These are phyloP conservation scores for Anableps anableps DNA, from an alignment of 2,797 vertebrate species.

Conservation along the genomic window DNA sequence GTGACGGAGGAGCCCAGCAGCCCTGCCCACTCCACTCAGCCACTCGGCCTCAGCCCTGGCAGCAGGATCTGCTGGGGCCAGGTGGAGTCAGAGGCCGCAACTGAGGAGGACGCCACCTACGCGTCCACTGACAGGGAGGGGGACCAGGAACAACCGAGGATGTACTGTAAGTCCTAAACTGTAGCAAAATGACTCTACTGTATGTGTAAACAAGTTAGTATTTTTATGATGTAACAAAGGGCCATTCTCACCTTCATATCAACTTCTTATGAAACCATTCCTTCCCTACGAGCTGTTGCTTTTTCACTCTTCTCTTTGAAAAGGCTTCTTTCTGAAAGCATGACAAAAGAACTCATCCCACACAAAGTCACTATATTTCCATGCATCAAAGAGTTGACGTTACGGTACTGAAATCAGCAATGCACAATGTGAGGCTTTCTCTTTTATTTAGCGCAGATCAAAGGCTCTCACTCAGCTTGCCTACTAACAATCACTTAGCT, in stretches of 20 bases:
- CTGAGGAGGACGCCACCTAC: conserved; percentile 41
- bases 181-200: conserved; percentile 22
- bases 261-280: conserved; percentile 69
- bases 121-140: conserved; percentile 46
- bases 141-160: conserved; percentile 63
- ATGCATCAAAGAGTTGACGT: conserved; percentile 80
- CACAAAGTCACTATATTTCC: conserved; percentile 79
- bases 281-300: conserved; percentile 67
- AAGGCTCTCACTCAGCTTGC: conserved; percentile 72
- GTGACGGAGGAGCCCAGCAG: conserved; percentile 77
- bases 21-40: conserved; percentile 61
- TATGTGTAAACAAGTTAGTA: conserved; percentile 61
- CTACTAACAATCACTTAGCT: conserved; percentile 80
- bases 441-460: conserved; percentile 80
- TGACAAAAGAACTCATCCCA: conserved; percentile 81
- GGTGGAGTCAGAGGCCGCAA: conserved; percentile 65
- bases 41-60: conserved; percentile 72
- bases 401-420: conserved; percentile 79
- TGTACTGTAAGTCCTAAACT: conserved; percentile 75
- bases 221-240: conserved; percentile 70
- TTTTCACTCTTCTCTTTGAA: conserved; percentile 71
- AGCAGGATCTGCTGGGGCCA: conserved; percentile 70
- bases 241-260: conserved; percentile 66
- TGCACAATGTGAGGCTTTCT: conserved; percentile 71
- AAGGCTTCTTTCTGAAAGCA: conserved; percentile 74